Base-by-base conservation (phyloP, 2,797 vertebrate species). In the Myiothlypis coronata region DNA sequence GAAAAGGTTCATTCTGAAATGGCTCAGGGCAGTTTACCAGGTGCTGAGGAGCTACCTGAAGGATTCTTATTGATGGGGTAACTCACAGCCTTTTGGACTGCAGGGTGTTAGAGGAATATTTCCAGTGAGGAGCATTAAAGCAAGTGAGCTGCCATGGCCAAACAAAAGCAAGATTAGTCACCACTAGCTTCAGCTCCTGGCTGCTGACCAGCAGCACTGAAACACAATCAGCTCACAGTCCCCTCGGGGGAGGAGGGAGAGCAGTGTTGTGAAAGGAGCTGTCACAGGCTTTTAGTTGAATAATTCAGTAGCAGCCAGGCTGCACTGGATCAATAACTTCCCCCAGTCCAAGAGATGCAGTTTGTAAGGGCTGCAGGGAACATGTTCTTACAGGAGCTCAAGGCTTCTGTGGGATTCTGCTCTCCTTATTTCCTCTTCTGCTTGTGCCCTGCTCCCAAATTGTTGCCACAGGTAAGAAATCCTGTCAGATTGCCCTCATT, bases 191-290 rank as follows among this genome's bases (percentile, higher is more conserved):
- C 19, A 46, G 55, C 74, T 74, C 14, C 67, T 89, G 87, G 82
- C 76, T 77, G 49, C 14, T 78, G 89, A 85, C 77, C 83, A 83
- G 89, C 28, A 68, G 89, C 64, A 41, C 15, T 41, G 83, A 46
- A 87, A 89, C 71, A 74, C 78, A 86, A 49, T 93, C 82, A 87
- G 89, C 92, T 89, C n/a, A 12, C 88, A 91, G 94, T 86, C 34
- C 6, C 91, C 75, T 57, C 1, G 9, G 26, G 43, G 92, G 87
- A 93, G 71, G 83, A 88, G 20, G 81, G 76, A 91, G 69, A 24
- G 5, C 34, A 65, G 69, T 37, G 16, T 27, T 80, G 78, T 47
- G 89, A 81, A 83, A 84, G 70, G 82, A 83, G 9, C 67, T 87
- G 89, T 80, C 26, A 21, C 53, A 59, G 69, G 83, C 82, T 93